Evolutionary conservation across 2,888 invertebrate species (phyloP), one percentile per base, ranked within the genome.

Genomic region (Yponomeuta evonymella): DNA sequence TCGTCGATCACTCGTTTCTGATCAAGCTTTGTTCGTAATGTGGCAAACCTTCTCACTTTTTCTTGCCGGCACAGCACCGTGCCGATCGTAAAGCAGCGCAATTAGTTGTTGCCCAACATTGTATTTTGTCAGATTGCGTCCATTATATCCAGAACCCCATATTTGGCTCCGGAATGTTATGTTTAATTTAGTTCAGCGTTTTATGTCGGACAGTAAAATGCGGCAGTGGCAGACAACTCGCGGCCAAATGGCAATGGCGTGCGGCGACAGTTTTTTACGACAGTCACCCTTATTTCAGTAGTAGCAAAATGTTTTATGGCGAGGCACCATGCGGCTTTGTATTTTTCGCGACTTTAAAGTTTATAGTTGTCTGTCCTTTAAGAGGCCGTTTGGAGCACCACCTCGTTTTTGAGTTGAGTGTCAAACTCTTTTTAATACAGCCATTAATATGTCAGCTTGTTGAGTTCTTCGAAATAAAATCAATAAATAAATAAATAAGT

Each of bases 231-330:
- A 72, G 73, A 74, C 75, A 73, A 74, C 74, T 73, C 74, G 72
- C 65, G 62, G 70, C 74, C 73, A 73, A 76, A 77, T 75, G 73
- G 72, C 74, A 76, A 76, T 75, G 73, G 72, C 74, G 73, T 74
- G 73, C 73, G 72, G 72, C 63, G 33, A 48, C 69, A 72, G 71
- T 73, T 73, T 75, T 71, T 71, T 71, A 71, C 71, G 71, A 70
- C 67, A 36, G 66, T 69, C 71, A 15, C 65, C 69, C 68, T 68
- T 67, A 70, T 63, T 64, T 63, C 63, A 70, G 62, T 70, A 62
- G 36, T 64, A 43, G 70, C 63, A 63, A 62, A 70, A 70, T 70
- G 11, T 33, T 70, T 70, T 70, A 64, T 70, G 33, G 36, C 9
- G n/a, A 15, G 33, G 70, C 63, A 23, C 62, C 5, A 15, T 48